phyloP scores from a whole-genome alignment of 2,797 vertebrate genomes.

The Phrynocephalus forsythii region DNA sequence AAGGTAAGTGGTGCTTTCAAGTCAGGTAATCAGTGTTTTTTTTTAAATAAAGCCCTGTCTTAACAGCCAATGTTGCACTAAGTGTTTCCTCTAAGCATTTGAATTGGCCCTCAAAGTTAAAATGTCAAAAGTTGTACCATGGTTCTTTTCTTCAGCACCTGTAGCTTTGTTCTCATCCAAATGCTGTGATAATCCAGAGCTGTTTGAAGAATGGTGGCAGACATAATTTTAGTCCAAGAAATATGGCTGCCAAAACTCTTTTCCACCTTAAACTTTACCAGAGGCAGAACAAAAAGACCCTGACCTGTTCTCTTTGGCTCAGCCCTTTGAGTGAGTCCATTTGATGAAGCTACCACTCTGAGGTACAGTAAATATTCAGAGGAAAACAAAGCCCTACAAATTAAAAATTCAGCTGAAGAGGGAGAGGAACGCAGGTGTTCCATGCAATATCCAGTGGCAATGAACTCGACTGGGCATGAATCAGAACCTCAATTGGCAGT shows the following conservation, averaged over 20 bases:
- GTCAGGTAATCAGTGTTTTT: neutral
- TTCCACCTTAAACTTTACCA: conserved; percentile 20
- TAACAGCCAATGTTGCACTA: neutral
- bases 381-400: conserved; percentile 43
- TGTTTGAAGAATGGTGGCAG: conserved; percentile 35
- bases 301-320: neutral
- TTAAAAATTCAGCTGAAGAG: conserved; percentile 35
- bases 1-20: too few species aligned
- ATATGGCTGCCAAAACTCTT: conserved; percentile 36
- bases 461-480: conserved; percentile 36
- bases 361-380: conserved; percentile 26
- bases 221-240: conserved; percentile 34
- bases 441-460: conserved; percentile 48
- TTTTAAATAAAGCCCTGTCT: neutral
- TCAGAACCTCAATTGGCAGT: conserved; percentile 46
- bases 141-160: neutral
- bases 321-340: neutral
- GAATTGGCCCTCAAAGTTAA: conserved; percentile 1
- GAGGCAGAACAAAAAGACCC: conserved; percentile 24
- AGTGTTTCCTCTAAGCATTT: neutral
- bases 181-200: neutral
- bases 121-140: neutral
- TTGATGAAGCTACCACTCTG: conserved; percentile 24
- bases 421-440: conserved; percentile 3
- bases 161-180: neutral